These are phyloP conservation scores for Promerops cafer DNA, from an alignment of 2,113 vertebrate genomes.

Conservation along the genomic window DNA sequence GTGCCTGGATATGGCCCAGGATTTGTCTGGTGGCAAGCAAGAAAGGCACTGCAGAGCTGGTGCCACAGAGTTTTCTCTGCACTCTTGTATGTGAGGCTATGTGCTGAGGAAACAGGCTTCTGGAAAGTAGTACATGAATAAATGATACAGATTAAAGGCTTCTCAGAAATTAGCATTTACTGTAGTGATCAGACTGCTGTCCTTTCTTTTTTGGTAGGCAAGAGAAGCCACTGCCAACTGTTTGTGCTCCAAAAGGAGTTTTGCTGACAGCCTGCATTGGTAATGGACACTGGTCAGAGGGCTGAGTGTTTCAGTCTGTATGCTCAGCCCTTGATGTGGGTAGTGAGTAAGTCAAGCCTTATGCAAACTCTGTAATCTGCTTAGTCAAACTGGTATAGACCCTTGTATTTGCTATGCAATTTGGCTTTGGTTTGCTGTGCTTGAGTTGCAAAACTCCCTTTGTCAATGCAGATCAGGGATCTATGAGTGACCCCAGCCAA, in stretches of 20 bases:
- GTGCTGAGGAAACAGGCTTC: not conserved
- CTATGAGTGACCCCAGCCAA: not conserved
- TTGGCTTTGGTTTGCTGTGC: not conserved
- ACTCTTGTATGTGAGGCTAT: rapidly evolving
- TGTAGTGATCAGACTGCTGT: not conserved
- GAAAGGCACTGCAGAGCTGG: not conserved
- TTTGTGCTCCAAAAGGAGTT: not conserved
- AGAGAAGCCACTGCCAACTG: not conserved
- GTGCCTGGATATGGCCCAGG: not conserved
- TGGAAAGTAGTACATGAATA: not conserved
- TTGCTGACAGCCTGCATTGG: not conserved
- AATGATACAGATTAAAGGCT: not conserved
- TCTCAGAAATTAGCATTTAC: not conserved
- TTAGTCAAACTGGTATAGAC: not conserved
- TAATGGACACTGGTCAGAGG: not conserved
- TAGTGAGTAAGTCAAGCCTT: not conserved
- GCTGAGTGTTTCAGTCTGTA: not conserved
- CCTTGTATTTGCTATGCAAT: not conserved
- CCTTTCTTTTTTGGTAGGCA: not conserved
- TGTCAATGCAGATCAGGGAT: not conserved
- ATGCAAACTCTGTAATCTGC: not conserved
- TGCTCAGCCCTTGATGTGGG: not conserved
- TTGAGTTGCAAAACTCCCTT: not conserved
- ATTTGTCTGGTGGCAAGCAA: not conserved
- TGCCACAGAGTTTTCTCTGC: not conserved